These are phyloP conservation scores for Sycobia sp. DNA, from an alignment of 1,140 invertebrate genomes.

Conservation along the genomic window DNA sequence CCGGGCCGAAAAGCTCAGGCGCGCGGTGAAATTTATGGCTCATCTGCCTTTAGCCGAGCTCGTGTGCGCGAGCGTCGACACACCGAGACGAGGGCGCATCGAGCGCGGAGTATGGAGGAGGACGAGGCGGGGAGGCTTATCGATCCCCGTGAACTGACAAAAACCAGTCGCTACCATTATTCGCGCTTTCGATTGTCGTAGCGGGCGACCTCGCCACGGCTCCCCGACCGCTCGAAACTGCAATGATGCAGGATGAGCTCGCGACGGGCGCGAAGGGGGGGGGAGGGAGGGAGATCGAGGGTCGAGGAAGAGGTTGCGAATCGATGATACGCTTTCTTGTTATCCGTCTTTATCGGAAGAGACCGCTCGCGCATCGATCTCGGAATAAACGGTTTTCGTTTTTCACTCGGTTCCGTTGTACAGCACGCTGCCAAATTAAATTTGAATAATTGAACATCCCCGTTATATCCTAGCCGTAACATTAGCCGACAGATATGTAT, in stretches of 20 bases:
- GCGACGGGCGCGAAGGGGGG: no score
- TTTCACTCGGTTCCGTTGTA: no score
- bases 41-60: conserved; percentile 30
- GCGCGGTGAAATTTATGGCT: conserved; percentile 50
- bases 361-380: not conserved
- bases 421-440: not conserved
- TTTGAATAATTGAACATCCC: not conserved
- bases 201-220: conserved; percentile 2
- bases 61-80: conserved; percentile 18
- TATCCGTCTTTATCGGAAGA: not conserved
- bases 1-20: conserved; percentile 37
- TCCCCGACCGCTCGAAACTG: no score
- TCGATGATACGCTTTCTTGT: conserved; percentile 1
- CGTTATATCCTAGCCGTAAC: no score
- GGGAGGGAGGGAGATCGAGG: no score
- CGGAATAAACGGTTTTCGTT: no score
- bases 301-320: no score
- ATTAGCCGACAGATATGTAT: no score
- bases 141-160: conserved; percentile 36
- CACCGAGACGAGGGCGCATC: conserved; percentile 29
- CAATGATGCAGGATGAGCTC: no score
- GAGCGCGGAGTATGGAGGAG: not conserved
- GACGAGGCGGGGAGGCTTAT: conserved; percentile 28
- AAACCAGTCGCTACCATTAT: conserved; percentile 35
- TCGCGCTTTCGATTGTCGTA: conserved; percentile 34